Percentiles rank a stretch among this genome's conserved stretches.
These are phyloP conservation scores for Drosophila anomalata DNA, from an alignment of 2,888 invertebrate genomes.

Conservation along the genomic window DNA sequence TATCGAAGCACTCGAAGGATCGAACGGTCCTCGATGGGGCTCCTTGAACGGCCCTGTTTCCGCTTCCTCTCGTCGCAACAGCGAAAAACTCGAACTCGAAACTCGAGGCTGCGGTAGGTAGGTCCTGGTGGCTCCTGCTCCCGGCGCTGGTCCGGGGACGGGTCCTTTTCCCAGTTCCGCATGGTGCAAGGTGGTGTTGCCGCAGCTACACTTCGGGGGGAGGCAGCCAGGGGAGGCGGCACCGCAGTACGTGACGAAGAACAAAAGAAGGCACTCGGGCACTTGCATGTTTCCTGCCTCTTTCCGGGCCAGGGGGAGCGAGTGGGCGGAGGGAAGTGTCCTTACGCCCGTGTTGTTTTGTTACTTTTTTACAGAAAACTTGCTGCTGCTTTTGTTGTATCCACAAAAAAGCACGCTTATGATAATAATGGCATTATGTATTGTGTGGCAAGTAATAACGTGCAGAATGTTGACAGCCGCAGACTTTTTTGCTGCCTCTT, in stretches of 20 bases:
- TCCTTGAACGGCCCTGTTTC: conserved; percentile 61
- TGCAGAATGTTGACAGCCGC: conserved; percentile 43
- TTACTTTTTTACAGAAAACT: conserved; percentile 22
- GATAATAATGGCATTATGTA: conserved; percentile 74
- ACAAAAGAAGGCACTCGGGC: conserved; percentile 82
- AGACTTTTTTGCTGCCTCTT: conserved; percentile 48
- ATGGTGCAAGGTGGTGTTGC: conserved; percentile 50
- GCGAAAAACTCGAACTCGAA: conserved; percentile 45
- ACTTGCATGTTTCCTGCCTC: conserved; percentile 75
- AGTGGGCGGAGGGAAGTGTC: conserved; percentile 4
- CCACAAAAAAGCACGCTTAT: conserved; percentile 79
- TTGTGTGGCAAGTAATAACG: conserved; percentile 30
- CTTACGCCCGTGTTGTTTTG: conserved; percentile 25
- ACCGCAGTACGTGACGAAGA: conserved; percentile 83
- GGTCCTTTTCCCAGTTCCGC: conserved; percentile 7
- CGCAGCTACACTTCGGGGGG: conserved; percentile 11
- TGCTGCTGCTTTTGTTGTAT: conserved; percentile 66
- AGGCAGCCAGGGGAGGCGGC: conserved; percentile 15
- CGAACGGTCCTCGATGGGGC: conserved; percentile 62
- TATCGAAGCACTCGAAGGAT: conserved; percentile 56
- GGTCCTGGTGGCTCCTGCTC: conserved; percentile 7
- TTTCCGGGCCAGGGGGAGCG: neutral
- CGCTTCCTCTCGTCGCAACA: conserved; percentile 59
- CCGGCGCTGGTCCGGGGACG: neutral
- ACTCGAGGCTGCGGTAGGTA: conserved; percentile 45